These are phyloP conservation scores for Oncorhynchus masou DNA, from an alignment of 2,113 vertebrate genomes.

Conservation along the genomic window DNA sequence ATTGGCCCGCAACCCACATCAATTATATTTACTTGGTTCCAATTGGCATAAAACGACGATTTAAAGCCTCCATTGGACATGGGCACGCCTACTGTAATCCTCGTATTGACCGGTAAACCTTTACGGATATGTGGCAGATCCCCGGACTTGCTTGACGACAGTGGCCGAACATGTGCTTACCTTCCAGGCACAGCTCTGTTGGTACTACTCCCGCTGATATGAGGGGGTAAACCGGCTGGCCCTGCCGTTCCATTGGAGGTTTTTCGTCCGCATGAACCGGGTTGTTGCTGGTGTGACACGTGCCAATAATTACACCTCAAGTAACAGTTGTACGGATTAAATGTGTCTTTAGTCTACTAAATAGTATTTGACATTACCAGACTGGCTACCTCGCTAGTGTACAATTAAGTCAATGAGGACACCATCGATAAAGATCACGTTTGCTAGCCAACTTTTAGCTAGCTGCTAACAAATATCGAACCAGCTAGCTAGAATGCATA, in stretches of 20 bases:
- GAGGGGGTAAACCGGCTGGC: slow-evolving; percentile 30
- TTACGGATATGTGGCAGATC: slow-evolving; percentile 25
- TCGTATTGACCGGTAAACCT: slow-evolving; percentile 49
- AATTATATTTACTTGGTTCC: background rate
- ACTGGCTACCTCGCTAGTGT: background rate
- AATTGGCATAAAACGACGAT: background rate
- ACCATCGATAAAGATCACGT: too few species aligned
- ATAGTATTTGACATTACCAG: background rate
- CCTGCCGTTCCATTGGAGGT: slow-evolving; percentile 42
- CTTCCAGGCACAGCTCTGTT: slow-evolving; percentile 45
- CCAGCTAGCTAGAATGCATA: background rate
- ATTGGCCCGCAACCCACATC: background rate
- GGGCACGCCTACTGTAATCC: slow-evolving; percentile 33
- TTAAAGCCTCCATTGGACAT: too few species aligned
- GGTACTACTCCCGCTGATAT: background rate
- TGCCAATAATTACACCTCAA: background rate
- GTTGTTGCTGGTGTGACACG: slow-evolving; percentile 34
- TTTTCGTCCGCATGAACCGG: slow-evolving; percentile 49
- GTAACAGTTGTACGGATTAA: background rate
- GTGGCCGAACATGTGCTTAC: slow-evolving; percentile 25
- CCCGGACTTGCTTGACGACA: slow-evolving; percentile 27
- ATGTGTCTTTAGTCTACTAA: background rate
- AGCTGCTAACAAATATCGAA: too few species aligned
- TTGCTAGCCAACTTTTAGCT: too few species aligned
- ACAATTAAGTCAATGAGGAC: background rate